Conservation (phyloP, 1,140 invertebrate species). For the Drosophila guanche region DNA sequence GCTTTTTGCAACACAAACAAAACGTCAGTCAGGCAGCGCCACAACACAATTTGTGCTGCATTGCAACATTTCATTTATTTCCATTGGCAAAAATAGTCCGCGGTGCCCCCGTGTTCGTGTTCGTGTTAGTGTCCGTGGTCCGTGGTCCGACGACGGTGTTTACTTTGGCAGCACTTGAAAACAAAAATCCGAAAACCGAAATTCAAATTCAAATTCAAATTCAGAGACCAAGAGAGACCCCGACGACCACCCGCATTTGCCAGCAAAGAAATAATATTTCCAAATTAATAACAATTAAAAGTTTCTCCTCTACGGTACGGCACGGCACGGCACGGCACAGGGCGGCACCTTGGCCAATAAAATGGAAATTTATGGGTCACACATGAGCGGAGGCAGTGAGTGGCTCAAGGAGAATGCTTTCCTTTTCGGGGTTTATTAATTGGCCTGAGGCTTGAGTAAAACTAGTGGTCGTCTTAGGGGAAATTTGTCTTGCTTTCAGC, state of each 20-base stretch:
- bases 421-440: conserved; percentile 65
- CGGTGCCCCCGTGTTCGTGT: conserved; percentile 29
- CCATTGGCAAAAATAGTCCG: conserved; percentile 68
- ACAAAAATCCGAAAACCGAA: conserved; percentile 48
- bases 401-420: conserved; percentile 33
- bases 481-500: conserved; percentile 68
- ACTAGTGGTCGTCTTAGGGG: conserved; percentile 45
- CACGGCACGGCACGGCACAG: conserved; percentile 9
- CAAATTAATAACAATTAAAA: conserved; percentile 82
- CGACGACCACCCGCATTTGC: conserved; percentile 57
- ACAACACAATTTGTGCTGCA: conserved; percentile 39
- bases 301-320: conserved; percentile 32
- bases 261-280: conserved; percentile 39
- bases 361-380: conserved; percentile 80
- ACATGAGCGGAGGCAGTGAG: conserved; percentile 50
- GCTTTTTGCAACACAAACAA: conserved; percentile 82
- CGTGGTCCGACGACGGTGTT: conserved; percentile 48
- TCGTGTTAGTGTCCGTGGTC: conserved; percentile 40
- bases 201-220: conserved; percentile 35
- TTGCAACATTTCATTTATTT: conserved; percentile 21
- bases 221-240: conserved; percentile 8
- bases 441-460: conserved; percentile 36
- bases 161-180: conserved; percentile 79
- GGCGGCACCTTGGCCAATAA: conserved; percentile 73
- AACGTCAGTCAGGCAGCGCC: conserved; percentile 69